Base-by-base conservation (phyloP, 2,113 vertebrate species). In the Burhinus oedicnemus region DNA sequence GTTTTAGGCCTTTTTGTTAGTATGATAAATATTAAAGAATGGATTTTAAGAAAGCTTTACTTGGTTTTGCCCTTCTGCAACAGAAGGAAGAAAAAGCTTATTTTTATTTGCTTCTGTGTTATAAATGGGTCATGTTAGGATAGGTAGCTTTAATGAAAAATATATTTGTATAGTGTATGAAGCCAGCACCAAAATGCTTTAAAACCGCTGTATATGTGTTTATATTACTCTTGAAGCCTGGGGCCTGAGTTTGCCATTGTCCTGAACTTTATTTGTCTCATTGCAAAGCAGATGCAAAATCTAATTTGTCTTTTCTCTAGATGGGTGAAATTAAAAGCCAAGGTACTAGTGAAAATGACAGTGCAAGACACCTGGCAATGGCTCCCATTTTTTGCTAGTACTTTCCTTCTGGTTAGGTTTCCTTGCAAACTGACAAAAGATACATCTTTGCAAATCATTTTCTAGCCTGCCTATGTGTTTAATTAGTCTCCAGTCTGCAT, bases 401-500 rank as follows among this genome's bases (percentile, higher is more conserved):
- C 61, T 51, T 89, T 36, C 36, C 16, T 79, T 82, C 76, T 84
- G 36, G n/a, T 79, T 55, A 34, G 3, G 8, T 60, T 42, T 22
- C 57, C 57, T 91, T 71, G 81, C n/a, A 89, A 81, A 77, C 42
- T 93, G 90, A 92, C 86, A 81, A 60, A 83, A 95, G 29, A 93
- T 49, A 1, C 6, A 91, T 65, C 84, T 20, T 5, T 75, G 64
- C 75, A 91, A 87, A 95, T 94, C 7, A 94, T 95, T 91, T 86
- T 68, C 52, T 54, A 91, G 87, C 86, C 36, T 82, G 83, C 49
- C 58, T 75, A 44, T 91, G 81, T 96, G 89, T 93, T 96, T 96
- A 97, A 96, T 96, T 95, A 97, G 91, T 87, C 96, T 95, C 77
- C 15, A 90, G 89, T 44, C 81, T 72, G 80, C 70, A 93, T n/a